phyloP scores from a whole-genome alignment of 2,113 vertebrate genomes.

The Tor tambroides region DNA sequence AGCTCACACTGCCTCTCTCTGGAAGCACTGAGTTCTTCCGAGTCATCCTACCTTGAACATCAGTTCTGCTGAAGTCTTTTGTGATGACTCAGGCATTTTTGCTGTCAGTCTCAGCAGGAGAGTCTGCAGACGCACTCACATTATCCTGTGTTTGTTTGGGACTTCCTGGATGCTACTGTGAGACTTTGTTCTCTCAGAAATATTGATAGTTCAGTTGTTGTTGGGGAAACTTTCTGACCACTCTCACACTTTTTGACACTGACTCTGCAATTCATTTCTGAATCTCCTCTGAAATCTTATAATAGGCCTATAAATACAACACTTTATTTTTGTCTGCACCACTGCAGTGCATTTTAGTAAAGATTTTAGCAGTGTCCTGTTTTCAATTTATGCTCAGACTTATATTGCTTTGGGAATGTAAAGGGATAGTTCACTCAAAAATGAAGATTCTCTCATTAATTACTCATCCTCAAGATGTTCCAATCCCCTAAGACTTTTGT shows the following conservation, averaged over 20 bases:
- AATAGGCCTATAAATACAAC: background rate
- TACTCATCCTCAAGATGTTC: no score
- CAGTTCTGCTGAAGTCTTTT: conserved; percentile 11
- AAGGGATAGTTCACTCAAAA: no score
- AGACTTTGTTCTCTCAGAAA: conserved; percentile 32
- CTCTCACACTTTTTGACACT: conserved; percentile 3
- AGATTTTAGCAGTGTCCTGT: background rate
- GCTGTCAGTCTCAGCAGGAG: conserved; percentile 25
- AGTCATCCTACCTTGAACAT: background rate
- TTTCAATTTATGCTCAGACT: background rate
- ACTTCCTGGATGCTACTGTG: conserved; percentile 22
- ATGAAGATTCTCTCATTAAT: no score
- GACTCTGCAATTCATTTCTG: background rate
- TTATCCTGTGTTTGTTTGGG: conserved; percentile 38
- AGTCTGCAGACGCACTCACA: conserved; percentile 24
- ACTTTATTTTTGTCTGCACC: background rate
- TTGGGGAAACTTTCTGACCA: background rate
- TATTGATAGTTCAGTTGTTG: conserved; percentile 11
- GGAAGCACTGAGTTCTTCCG: conserved; percentile 28
- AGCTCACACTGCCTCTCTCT: conserved; percentile 11
- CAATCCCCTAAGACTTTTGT: no score
- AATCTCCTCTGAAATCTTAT: background rate
- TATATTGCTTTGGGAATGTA: background rate
- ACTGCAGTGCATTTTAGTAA: background rate
- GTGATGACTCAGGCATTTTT: conserved; percentile 44